Base-by-base conservation (phyloP, 2,797 vertebrate species). In the Lepidocolaptes lacrymiger region DNA sequence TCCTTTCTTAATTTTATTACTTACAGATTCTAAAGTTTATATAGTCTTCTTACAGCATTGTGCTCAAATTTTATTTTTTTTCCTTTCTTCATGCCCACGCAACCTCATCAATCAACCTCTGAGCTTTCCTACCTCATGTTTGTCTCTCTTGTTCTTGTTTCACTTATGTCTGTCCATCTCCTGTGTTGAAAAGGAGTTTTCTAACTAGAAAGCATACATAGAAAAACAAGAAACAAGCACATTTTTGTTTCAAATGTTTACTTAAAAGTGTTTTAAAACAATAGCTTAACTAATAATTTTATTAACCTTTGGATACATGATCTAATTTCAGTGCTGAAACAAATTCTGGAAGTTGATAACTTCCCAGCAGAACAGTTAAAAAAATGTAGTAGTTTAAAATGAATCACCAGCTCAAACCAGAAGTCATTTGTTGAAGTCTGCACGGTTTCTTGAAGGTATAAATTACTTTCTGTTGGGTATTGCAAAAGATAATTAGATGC, bases 401-500 rank as follows among this genome's bases (percentile, higher is more conserved):
- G 75, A 88, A 46, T 3, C 2, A 84, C 19, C 34, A n/a, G 28
- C 44, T 84, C 43, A 66, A 54, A 83, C 18, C 21, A 77, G 14
- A 52, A 62, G n/a, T 15, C 22, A 27, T 66, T 51, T 48, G 16
- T 24, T 62, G 52, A 91, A 88, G 36, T 19, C 43, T 73, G 49
- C 51, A 75, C 10, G 23, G 13, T 58, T 74, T 64, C 20, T n/a
- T 32, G 9, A 16, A 77, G 9, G 44, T 56, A 73, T 24, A 46
- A 62, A 69, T 23, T 17, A 69, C 34, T 69, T 72, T 62, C 62
- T 7, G 2, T 24, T 48, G 28, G 26, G 12, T 49, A 44, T 12
- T 63, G 34, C 37, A 76, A 72, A 43, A 15, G n/a, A 64, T 28
- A 59, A 32, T 90, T 91, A 98, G 83, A 98, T 96, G 64, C 99